Conservation (phyloP, 2,888 invertebrate genomes). For the Plebejus anna region DNA sequence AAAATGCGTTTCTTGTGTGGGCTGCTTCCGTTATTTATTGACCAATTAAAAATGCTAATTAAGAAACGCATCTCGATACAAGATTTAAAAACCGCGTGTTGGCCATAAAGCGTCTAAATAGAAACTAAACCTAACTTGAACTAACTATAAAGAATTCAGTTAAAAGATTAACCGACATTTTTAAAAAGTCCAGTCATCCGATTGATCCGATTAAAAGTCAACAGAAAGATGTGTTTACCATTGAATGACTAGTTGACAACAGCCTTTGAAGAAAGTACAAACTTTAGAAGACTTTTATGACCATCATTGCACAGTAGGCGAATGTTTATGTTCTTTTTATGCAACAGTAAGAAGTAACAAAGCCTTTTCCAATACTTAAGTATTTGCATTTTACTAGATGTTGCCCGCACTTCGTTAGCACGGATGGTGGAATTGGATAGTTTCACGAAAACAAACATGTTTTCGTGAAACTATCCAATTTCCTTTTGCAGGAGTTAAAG, state of each 20-base stretch:
- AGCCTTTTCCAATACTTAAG: background rate
- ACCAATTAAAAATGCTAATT: background rate
- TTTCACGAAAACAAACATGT: background rate
- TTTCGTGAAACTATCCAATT: background rate
- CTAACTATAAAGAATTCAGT: background rate
- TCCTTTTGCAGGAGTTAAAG: background rate
- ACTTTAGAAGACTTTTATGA: background rate
- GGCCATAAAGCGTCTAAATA: background rate
- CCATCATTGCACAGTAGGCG: background rate
- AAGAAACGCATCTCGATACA: background rate
- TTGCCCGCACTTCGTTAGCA: background rate
- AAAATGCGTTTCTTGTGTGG: background rate
- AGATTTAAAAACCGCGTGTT: background rate
- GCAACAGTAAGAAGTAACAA: conserved; percentile 5
- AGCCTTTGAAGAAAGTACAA: background rate
- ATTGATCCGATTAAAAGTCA: background rate
- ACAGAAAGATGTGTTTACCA: background rate
- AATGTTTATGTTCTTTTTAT: conserved; percentile 2
- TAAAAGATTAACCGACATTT: background rate
- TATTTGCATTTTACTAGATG: background rate
- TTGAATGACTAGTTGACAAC: background rate
- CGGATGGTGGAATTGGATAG: no score
- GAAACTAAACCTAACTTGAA: background rate
- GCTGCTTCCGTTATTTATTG: background rate
- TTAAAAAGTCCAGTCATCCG: background rate